Evolutionary conservation across 2,797 vertebrate species (phyloP), one percentile per base, ranked within the genome.

Genomic region (Enteromius trimaculatus): DNA sequence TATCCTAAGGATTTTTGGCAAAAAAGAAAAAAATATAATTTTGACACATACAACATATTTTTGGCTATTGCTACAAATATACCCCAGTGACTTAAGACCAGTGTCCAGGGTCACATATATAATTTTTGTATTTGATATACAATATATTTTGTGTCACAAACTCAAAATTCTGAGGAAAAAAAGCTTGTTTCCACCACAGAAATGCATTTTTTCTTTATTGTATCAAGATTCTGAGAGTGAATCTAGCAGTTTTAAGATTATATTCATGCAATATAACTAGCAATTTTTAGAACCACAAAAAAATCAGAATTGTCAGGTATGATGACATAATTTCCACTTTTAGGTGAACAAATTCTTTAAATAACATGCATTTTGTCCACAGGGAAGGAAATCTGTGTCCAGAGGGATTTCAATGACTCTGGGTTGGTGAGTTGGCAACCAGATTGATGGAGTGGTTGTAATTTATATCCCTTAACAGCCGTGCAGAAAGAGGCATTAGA

Each of bases 381-480:
- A 60, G 65, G 17, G 21, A 62, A 62, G 42, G 44, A 69, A 60
- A 71, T 44, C 29, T 49, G 34, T 39, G 62, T 51, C n/a, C 47
- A 17, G 23, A 65, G 34, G 11, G 37, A 58, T 66, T 51, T 66
- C 37, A 82, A 87, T 74, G 77, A 86, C 42, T 53, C n/a, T 68
- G 53, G 51, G 74, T 80, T 79, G 74, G 80, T 86, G 80, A 88
- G 83, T 68, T 77, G 42, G 85, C 11, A 29, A 62, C 75, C 65
- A 47, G 60, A 75, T 26, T 62, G 77, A 85, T 85, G 83, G 11
- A 16, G 17, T 65, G 70, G 23, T 66, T 58, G 58, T 29, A 81
- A 85, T 77, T 81, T 75, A 80, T 88, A 60, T 76, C 79, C 85
- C 80, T n/a, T 71, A 80, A 74, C 70, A 77, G 82, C 39, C 80